Conservation (phyloP, 1,140 invertebrate species). For the Drosophila punjabiensis region DNA sequence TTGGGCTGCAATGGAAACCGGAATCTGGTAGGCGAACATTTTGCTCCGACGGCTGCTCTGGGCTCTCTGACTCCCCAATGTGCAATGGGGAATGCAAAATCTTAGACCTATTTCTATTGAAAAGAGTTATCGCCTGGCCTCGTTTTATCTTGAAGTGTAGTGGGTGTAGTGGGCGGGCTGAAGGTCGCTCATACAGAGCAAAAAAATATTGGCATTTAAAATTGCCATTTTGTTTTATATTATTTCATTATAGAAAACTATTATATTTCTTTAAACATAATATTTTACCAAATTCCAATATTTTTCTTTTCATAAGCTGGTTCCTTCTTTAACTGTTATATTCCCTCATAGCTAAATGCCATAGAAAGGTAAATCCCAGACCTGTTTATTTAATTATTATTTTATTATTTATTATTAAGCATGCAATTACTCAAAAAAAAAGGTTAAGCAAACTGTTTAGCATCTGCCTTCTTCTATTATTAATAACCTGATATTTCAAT, state of each 20-base stretch:
- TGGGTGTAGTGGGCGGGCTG: neutral
- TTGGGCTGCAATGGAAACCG: conserved; percentile 52
- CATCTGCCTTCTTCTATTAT: neutral
- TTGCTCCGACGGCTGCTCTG: neutral
- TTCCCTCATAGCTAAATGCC: no score
- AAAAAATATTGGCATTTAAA: no score
- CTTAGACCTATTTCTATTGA: no score
- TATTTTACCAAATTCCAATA: no score
- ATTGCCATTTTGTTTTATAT: no score
- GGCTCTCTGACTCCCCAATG: neutral
- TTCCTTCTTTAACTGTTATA: no score
- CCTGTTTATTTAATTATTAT: no score
- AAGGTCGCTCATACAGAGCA: neutral
- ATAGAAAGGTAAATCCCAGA: no score
- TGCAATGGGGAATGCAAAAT: conserved; percentile 7
- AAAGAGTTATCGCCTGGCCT: neutral
- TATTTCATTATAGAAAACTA: neutral
- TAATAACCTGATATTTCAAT: neutral
- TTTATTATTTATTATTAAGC: neutral
- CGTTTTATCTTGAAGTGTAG: neutral
- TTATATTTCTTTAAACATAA: neutral
- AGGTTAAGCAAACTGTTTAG: no score
- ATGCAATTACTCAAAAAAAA: neutral
- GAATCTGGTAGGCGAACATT: neutral
- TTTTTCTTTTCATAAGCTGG: no score